Conservation (phyloP, 1,140 invertebrate genomes). For the Drosophila leontia region DNA sequence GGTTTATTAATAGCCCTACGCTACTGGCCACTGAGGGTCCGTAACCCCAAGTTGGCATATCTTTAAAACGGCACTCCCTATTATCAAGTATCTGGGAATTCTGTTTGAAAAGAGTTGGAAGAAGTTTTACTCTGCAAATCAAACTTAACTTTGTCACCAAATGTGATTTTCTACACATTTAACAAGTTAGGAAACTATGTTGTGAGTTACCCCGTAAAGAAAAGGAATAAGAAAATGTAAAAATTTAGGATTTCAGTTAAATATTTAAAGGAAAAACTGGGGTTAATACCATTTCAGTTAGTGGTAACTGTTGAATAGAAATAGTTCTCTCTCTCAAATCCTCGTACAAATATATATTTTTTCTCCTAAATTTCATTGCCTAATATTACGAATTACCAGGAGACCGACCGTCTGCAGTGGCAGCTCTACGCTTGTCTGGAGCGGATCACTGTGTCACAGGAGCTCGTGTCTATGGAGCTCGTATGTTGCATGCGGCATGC, state of each 20-base stretch:
- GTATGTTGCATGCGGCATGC: slow-evolving; percentile 72
- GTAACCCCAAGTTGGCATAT: slow-evolving; percentile 16
- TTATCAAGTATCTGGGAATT: slow-evolving; percentile 12
- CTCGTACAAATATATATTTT: background rate
- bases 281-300: no score
- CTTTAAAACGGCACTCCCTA: slow-evolving; percentile 10
- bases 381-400: background rate
- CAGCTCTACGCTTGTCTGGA: slow-evolving; percentile 14
- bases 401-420: background rate
- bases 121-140: background rate
- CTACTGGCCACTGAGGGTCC: slow-evolving; percentile 36
- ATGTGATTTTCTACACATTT: no score
- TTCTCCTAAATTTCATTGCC: background rate
- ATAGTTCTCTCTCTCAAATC: background rate
- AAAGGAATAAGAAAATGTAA: no score
- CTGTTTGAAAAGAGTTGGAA: background rate
- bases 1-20: slow-evolving; percentile 70
- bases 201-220: no score
- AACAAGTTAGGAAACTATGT: no score
- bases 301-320: no score
- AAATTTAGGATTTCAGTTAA: no score
- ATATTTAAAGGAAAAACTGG: no score
- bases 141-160: background rate
- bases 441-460: slow-evolving; percentile 39
- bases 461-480: slow-evolving; percentile 32